Conservation (phyloP, 2,888 invertebrate genomes). For the Pyrrhosoma nymphula region DNA sequence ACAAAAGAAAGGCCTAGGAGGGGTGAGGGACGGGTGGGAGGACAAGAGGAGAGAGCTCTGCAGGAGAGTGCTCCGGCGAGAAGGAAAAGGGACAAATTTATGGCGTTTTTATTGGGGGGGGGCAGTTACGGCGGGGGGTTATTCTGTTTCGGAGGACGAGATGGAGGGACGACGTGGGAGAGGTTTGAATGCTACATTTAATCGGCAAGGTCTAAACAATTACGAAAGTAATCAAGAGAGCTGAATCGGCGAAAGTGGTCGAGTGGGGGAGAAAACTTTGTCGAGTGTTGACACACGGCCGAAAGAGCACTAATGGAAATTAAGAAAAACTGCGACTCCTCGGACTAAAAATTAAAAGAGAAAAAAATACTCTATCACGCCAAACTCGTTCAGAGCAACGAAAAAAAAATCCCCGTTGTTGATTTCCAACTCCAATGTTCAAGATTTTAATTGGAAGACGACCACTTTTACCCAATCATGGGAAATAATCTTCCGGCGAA, state of each 20-base stretch:
- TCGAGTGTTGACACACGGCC: conserved; percentile 34
- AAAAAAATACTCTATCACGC: not conserved
- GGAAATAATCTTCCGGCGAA: not conserved
- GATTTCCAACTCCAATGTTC: conserved; percentile 18
- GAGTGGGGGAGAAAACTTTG: not conserved
- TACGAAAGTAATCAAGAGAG: conserved; percentile 54
- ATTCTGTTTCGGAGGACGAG: not conserved
- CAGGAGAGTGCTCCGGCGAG: not conserved
- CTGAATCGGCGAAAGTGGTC: conserved; percentile 32
- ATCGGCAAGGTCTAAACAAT: conserved; percentile 55
- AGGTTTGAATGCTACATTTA: conserved; percentile 44
- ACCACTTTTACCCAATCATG: not conserved
- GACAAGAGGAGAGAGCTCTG: not conserved
- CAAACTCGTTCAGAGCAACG: not conserved
- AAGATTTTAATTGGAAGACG: not conserved
- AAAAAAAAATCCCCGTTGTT: not conserved
- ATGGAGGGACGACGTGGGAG: not conserved
- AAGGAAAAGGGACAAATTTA: conserved; percentile 41
- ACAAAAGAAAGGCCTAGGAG: not conserved
- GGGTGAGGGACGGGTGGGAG: not conserved
- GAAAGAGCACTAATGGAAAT: conserved; percentile 47
- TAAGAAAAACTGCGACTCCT: conserved; percentile 30
- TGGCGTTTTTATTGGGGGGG: conserved; percentile 28
- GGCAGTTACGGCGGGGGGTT: not conserved
- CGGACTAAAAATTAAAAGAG: not conserved